A percentile compares a stretch with the other conserved stretches of the same genome.
These are phyloP conservation scores for Tiliqua scincoides DNA, from an alignment of 2,113 vertebrate species.

Conservation along the genomic window DNA sequence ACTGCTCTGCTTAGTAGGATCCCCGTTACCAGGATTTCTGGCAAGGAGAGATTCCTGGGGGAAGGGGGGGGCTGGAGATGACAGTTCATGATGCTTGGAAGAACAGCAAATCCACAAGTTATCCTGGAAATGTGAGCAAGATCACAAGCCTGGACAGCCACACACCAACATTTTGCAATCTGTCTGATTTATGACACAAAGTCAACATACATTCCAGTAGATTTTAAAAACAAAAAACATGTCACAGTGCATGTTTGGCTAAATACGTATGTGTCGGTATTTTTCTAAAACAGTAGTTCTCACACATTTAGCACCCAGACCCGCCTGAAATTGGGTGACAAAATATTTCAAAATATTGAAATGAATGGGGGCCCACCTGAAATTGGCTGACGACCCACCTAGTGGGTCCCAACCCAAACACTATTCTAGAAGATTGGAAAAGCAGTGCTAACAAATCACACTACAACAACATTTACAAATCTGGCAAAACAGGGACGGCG, in stretches of 20 bases:
- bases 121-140: slow-evolving; percentile 1
- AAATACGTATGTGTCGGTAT: background rate
- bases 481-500: background rate
- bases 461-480: background rate
- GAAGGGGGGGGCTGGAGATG: slow-evolving; percentile 6
- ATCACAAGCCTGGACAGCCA: background rate
- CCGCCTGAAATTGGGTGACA: too few species aligned
- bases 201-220: background rate
- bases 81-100: slow-evolving; percentile 28
- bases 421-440: background rate
- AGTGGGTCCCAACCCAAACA: too few species aligned
- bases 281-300: too few species aligned
- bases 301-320: too few species aligned
- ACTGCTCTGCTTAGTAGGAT: background rate
- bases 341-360: too few species aligned
- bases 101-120: background rate
- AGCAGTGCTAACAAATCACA: background rate
- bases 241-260: background rate
- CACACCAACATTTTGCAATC: background rate
- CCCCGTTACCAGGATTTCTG: slow-evolving; percentile 31
- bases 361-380: too few species aligned
- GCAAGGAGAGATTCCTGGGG: slow-evolving; percentile 21
- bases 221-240: background rate
- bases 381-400: too few species aligned
- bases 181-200: background rate